Evolutionary conservation across 1,140 invertebrate species (phyloP).

Genomic region (Periplaneta americana): DNA sequence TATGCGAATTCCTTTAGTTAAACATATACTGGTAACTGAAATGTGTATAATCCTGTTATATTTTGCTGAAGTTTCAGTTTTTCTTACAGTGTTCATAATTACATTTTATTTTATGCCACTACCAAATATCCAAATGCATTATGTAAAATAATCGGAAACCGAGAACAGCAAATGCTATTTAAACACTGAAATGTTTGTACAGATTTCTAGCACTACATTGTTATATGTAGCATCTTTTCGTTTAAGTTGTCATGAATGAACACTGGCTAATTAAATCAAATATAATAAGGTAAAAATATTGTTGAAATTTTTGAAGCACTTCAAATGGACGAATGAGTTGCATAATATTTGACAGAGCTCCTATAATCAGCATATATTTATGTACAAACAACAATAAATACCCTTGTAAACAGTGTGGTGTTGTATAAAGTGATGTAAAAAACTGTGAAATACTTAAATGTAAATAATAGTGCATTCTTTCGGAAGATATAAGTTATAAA

Average conservation of each 20-base stretch:
- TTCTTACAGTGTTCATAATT: no score
- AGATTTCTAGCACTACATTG: neutral
- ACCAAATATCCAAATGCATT: no score
- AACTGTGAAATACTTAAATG: neutral
- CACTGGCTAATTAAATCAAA: neutral
- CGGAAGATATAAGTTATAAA: no score
- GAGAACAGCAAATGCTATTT: no score
- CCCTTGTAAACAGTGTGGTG: neutral
- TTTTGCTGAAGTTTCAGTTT: no score
- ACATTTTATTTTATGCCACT: no score
- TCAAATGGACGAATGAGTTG: neutral
- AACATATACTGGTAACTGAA: no score
- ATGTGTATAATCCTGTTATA: no score
- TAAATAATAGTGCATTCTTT: neutral
- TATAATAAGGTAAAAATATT: neutral
- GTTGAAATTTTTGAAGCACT: neutral
- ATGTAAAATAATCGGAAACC: no score
- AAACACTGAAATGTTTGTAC: neutral
- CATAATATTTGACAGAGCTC: neutral
- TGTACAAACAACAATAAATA: neutral
- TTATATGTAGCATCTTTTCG: neutral
- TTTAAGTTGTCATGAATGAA: neutral
- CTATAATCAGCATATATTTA: neutral
- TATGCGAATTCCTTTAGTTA: no score
- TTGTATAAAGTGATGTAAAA: neutral